Evolutionary conservation across 1,140 invertebrate species (phyloP), one percentile per base, ranked within the genome.

Genomic region (Planococcus citri): DNA sequence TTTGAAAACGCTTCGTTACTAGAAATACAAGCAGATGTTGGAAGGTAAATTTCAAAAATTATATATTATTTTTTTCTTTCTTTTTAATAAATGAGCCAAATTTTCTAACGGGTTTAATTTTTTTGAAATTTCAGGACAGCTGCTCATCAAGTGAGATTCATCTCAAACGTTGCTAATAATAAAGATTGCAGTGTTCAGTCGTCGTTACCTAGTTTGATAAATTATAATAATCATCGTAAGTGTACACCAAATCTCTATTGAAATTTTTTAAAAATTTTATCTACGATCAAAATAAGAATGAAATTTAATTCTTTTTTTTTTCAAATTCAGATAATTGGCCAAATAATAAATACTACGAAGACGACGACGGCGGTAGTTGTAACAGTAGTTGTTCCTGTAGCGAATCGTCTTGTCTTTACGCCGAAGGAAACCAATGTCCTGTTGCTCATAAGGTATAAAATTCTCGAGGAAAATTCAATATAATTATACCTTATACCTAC

Each of bases 381-480:
- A 75, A 75, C 67, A 75, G 74, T 8, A 75, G 75, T 69, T 76
- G 75, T 58, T 76, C 75, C n/a, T 76, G 75, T 70, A 75, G 75
- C 70, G 75, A 76, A 69, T 74, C 75, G 12, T 75, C 75, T 6
- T 76, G 75, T 61, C 71, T 75, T 25, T 76, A 76, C 37, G 75
- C 75, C 10, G 73, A 75, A 27, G 71, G 68, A 22, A 69, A 69
- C 38, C 68, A 41, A 51, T 37, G 33, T 51, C 68, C 60, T 22
- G 25, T 64, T 10, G 60, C 60, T 64, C 60, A 64, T 17, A 24
- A 64, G 17, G 60, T 27, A 21, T 64, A 25, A 27, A 51, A 17
- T 37, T 37, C 33, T 37, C 33, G 33, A 8, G 6, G 6, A 8
- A 37, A 37, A 8, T 37, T 37, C 14, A 37, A 37, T n/a, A n/a